phyloP scores from a whole-genome alignment of 2,797 vertebrate genomes.

The Pampus argenteus region DNA sequence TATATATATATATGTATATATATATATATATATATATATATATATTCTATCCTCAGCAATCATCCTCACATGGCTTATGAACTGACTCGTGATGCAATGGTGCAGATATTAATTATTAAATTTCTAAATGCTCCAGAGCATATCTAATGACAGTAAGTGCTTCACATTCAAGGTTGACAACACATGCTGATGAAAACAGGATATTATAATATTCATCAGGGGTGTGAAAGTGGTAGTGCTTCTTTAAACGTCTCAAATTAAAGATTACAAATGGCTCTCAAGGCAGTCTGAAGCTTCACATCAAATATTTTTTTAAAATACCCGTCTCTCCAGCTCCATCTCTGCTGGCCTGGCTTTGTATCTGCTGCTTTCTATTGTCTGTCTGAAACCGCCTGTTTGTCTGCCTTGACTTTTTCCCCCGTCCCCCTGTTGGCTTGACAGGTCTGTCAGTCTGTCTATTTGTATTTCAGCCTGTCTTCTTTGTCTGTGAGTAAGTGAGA shows the following conservation, averaged over 20 bases:
- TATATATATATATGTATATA: too few relatives aligned
- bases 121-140: slow-evolving; percentile 30
- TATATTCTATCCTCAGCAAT: slow-evolving; percentile 22
- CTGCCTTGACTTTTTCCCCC: slow-evolving; percentile 41
- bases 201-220: slow-evolving; percentile 32
- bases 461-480: slow-evolving; percentile 64
- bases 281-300: slow-evolving; percentile 4
- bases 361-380: slow-evolving; percentile 17
- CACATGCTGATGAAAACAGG: slow-evolving; percentile 31
- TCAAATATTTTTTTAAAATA: not conserved
- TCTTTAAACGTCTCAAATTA: slow-evolving; percentile 12
- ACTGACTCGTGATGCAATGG: slow-evolving; percentile 51
- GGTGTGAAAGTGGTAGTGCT: not conserved
- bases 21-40: too few relatives aligned
- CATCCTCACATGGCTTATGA: slow-evolving; percentile 35
- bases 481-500: slow-evolving; percentile 56
- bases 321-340: slow-evolving; percentile 9
- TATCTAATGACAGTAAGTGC: slow-evolving; percentile 32
- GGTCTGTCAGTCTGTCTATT: slow-evolving; percentile 61
- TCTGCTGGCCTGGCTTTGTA: slow-evolving; percentile 17
- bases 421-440: slow-evolving; percentile 42
- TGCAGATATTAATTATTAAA: slow-evolving; percentile 56
- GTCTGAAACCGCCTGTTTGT: slow-evolving; percentile 48
- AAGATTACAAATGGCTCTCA: slow-evolving; percentile 13
- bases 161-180: slow-evolving; percentile 31